Percentiles rank a stretch among this genome's conserved stretches.
Conservation (phyloP, 2,113 vertebrate species). For the Psophia crepitans region DNA sequence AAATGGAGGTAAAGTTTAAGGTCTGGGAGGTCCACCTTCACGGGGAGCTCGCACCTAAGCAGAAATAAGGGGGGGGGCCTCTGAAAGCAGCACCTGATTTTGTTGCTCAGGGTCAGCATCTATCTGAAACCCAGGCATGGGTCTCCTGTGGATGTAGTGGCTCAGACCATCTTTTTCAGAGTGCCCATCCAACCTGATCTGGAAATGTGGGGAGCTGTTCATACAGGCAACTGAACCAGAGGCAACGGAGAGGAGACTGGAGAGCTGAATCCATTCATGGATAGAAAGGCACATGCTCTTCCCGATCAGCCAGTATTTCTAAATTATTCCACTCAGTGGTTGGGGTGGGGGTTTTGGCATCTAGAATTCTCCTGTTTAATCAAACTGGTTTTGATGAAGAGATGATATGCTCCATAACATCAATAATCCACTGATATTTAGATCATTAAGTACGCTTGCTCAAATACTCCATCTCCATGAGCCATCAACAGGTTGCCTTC, state of each 20-base stretch:
- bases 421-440: neutral
- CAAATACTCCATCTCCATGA: neutral
- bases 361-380: neutral
- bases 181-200: neutral
- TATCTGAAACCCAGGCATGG: neutral
- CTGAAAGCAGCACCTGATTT: neutral
- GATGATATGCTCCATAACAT: neutral
- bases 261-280: neutral
- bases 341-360: neutral
- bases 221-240: neutral
- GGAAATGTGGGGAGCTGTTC: neutral
- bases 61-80: neutral
- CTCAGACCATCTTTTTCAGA: neutral
- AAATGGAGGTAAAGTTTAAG: neutral
- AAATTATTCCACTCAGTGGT: neutral
- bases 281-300: neutral
- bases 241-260: neutral
- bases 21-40: neutral
- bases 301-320: neutral
- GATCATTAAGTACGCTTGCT: neutral
- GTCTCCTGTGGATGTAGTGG: neutral
- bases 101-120: neutral
- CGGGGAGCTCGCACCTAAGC: neutral
- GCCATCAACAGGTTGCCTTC: neutral
- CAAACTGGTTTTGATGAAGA: neutral